phyloP scores from a whole-genome alignment of 2,797 vertebrate genomes.

The Taeniopygia guttata region DNA sequence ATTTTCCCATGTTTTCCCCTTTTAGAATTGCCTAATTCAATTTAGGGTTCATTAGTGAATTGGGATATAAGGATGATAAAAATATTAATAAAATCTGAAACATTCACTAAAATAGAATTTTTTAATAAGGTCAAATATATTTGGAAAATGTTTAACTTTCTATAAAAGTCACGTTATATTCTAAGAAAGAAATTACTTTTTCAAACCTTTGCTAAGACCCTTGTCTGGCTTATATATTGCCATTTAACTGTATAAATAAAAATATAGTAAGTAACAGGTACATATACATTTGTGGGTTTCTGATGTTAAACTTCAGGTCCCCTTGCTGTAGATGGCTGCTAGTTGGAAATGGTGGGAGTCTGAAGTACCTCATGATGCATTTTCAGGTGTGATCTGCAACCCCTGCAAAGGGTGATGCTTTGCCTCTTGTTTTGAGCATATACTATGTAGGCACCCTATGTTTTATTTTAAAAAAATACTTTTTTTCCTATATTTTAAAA shows the following conservation, averaged over 20 bases:
- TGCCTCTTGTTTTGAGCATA: neutral
- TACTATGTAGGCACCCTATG: fast-evolving
- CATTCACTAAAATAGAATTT: slow-evolving; percentile 13
- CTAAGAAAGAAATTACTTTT: neutral
- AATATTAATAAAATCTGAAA: slow-evolving; percentile 30
- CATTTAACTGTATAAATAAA: neutral
- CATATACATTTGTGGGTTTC: neutral
- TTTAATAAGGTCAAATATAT: slow-evolving; percentile 61
- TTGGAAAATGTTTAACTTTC: slow-evolving; percentile 27
- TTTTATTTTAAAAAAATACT: neutral
- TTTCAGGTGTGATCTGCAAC: neutral
- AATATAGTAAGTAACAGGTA: neutral
- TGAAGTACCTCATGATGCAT: neutral
- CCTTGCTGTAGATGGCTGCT: neutral
- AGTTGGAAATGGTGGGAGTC: neutral
- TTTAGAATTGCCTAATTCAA: slow-evolving; percentile 37
- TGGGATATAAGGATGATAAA: slow-evolving; percentile 43
- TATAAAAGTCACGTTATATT: neutral
- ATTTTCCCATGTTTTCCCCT: slow-evolving; percentile 8
- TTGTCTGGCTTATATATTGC: neutral
- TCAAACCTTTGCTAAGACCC: neutral
- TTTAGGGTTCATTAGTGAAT: slow-evolving; percentile 53
- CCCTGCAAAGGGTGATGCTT: neutral
- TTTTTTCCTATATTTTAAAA: neutral
- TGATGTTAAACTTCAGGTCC: neutral